Base-by-base conservation (phyloP, 2,888 invertebrate species). In the Tillus elongatus region DNA sequence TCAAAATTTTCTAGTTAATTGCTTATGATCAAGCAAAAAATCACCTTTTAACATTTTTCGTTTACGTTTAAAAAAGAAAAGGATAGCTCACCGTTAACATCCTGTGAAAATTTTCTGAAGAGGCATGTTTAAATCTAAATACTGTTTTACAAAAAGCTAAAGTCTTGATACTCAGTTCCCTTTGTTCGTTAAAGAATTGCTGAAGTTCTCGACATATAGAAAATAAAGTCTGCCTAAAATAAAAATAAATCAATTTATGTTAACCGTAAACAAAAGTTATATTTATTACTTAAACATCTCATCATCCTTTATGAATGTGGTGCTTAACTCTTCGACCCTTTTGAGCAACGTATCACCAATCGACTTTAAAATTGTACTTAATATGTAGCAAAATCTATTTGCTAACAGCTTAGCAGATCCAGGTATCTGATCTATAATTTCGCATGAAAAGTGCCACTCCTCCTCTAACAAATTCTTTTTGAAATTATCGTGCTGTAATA, bases 401-500 rank as follows among this genome's bases (percentile, higher is more conserved):
- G 83, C 83, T 30, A 88, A 84, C 35, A 82, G 68, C 13, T 74
- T 72, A 48, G 81, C 79, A 47, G 86, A 89, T 36, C 80, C 78
- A 6, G 74, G 72, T 47, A 88, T 80, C 64, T 83, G 76, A n/a
- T 78, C 75, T 46, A 84, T 82, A 35, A 88, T 79, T 2, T 77
- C 69, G 54, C 82, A 82, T 0, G 85, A 82, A 67, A 92, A 93
- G 46, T 74, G 73, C 90, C 91, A 92, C 63, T 93, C 92, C 40
- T 83, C 82, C 60, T 89, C 86, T 41, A 93, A 71, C 12, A 81
- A 72, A 50, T 81, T 77, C 59, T 90, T 88, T 42, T 82, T 74
- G 54, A 80, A 69, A 43, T 66, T 69, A 36, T 71, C 70, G 40
- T 76, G 72, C 57, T 79, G 75, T 64, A 78, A 75, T 43, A 77